Conservation (phyloP, 1,140 invertebrate genomes). For the Bombus impatiens region DNA sequence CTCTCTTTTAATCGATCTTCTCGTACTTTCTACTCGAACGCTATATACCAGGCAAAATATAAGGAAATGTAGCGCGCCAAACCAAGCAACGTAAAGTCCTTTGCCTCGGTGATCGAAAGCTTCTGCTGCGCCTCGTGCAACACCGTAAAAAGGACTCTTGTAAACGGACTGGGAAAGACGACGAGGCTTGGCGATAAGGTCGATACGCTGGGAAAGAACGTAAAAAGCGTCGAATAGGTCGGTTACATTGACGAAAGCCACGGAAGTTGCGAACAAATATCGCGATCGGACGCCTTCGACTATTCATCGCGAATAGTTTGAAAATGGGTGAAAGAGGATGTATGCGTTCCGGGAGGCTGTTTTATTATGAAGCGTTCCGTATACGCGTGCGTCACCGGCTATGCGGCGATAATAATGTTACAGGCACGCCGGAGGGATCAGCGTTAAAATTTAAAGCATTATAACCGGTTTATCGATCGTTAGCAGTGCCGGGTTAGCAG, state of each 20-base stretch:
- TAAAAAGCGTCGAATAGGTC: neutral
- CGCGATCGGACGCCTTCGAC: neutral
- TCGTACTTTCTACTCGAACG: too few relatives aligned
- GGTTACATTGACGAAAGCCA: neutral
- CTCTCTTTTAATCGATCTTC: too few relatives aligned
- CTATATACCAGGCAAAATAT: too few relatives aligned
- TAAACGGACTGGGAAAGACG: neutral
- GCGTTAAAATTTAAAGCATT: constrained; percentile 58
- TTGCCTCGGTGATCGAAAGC: too few relatives aligned
- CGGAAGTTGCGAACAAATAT: neutral
- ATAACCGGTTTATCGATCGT: constrained; percentile 60
- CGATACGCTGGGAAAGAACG: neutral
- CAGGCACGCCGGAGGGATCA: constrained; percentile 46
- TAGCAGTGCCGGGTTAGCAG: neutral
- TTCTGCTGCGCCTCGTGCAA: too few relatives aligned
- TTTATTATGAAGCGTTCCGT: constrained; percentile 7
- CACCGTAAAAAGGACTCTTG: neutral
- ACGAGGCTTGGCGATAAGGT: too few relatives aligned
- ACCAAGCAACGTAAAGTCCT: too few relatives aligned
- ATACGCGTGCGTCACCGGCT: neutral
- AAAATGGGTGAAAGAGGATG: neutral
- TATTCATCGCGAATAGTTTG: neutral
- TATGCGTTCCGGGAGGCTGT: neutral
- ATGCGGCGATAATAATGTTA: constrained; percentile 48
- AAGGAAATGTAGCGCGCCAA: too few relatives aligned